Evolutionary conservation across 2,113 vertebrate genomes (phyloP), one percentile per base, ranked within the genome.

Genomic region (Pollachius pollachius): DNA sequence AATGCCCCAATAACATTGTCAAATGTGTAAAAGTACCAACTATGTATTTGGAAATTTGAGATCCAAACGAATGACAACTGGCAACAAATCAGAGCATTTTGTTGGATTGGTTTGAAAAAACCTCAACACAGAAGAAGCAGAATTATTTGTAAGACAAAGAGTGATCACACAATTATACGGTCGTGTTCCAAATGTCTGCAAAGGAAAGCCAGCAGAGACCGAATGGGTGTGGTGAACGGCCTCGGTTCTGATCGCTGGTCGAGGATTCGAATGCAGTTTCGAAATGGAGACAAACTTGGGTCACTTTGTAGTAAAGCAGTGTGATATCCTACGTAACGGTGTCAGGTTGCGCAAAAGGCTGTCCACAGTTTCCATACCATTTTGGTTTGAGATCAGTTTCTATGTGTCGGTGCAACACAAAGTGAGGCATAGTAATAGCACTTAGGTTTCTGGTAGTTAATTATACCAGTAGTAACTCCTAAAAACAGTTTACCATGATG

Each of bases 381-480:
- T 34, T 34, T 34, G 30, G 30, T 34, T 23, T 23, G 23, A 52
- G 52, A 71, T 79, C 82, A 85, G 80, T 87, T 34, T 34, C 30
- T 34, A 34, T 4, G 30, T 5, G 30, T 34, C 30, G 4, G 30
- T 86, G 81, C 65, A 73, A 72, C 56, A 27, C 12, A 75, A 81
- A 87, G 70, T 65, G 16, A 69, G 72, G 19, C 58, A 34, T 61
- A 16, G 68, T 79, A 85, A 75, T 71, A 81, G 73, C 54, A 11
- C 67, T 68, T 70, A 12, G 79, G 67, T 67, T 64, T 16, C 30
- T 21, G 52, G 16, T 54, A 16, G 63, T 27, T 21, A 56, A 21
- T 58, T 27, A 16, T 13, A 54, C 52, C 60, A 82, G 89, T 87
- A 89, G 79, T 74, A 69, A 34, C 25, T 34, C 30, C 30, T 34